Base-by-base conservation (phyloP, 2,888 invertebrate species). In the Sarcophaga subvicina region DNA sequence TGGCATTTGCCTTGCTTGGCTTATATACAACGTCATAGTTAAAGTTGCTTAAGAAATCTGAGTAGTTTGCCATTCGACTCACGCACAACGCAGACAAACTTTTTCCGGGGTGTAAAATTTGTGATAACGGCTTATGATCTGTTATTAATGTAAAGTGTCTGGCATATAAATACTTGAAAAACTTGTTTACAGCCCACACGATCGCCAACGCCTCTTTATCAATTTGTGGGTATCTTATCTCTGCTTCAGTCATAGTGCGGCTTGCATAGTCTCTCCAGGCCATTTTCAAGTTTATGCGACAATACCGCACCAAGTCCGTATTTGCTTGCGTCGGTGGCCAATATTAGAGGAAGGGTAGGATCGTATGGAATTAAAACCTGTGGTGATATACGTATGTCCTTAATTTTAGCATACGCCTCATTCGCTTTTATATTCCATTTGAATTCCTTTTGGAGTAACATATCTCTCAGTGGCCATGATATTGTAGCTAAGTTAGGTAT, bases 61-160 rank as follows among this genome's bases (percentile, higher is more conserved):
- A 79, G 59, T 87, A 84, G 67, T 88, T 83, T 54, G 82, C 82
- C 86, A 72, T 88, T 47, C 82, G 49, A 27, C 80, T 80, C 59
- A 88, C 49, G 45, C 80, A 77, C 27, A 83, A 20, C 45, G 71
- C 72, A 10, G 86, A 84, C 3, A 86, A 37, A 10, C 81, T 77
- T 78, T 85, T 88, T n/a, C 62, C 60, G 10, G 88, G 87, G 49
- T 87, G 83, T 14, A 87, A 27, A 17, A 87, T 69, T 10, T 22
- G 22, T 22, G 22, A 22, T 22, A 22, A 22, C 22, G 22, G 22
- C 22, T 22, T 22, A 22, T 22, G 22, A 22, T 22, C 22, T 1
- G 22, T 22, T 22, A 22, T 22, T 22, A 88, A 63, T 6, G 77
- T 85, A 88, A 22, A 22, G 59, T 86, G 88, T 17, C 83, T 37